Evolutionary conservation across 2,797 vertebrate species (phyloP), one percentile per base, ranked within the genome.

Genomic region (Loriculus beryllinus): DNA sequence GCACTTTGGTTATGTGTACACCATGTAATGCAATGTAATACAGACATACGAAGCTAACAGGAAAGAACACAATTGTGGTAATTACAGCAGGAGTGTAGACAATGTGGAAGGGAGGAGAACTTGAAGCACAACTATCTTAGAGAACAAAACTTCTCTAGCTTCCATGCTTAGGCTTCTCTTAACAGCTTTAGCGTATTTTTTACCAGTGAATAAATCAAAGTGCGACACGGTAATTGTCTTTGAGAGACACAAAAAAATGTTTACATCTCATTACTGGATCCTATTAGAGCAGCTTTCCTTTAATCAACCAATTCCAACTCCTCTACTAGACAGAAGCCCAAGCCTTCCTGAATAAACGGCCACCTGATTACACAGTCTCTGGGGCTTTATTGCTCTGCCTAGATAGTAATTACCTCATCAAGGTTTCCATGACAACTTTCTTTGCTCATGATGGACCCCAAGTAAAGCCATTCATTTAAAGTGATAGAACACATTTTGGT

Each of bases 381-480:
- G 1, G 23, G 68, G 40, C 35, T 47, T 75, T 72, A 74, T 4
- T 76, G 52, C 62, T 82, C 40, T 84, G 40, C 57, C 22, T 2
- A 3, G 51, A 69, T 47, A 86, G 21, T 63, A 74, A 94, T 95
- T 94, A 91, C 56, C 51, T 49, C 62, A 59, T 75, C 71, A 79
- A 63, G 59, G 85, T 95, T 93, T 77, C 95, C 85, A 93, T 89
- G 90, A 82, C 90, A 96, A 95, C 92, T 79, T 86, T 57, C 87
- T 88, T 86, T 83, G 65, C 45, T 78, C 40, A 80, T 18, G 47
- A 75, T 39, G 56, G 56, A 62, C 64, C 81, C 57, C 42, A 94
- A 87, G 33, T 37, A 90, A 88, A 91, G 52, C 9, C 7, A 5
- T 62, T 63, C 42, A 62, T 86, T 90, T 93, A 87, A 96, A 92